A percentile compares a stretch with the other conserved stretches of the same genome.
Conservation (phyloP, 2,797 vertebrate species). For the Pelochelys cantorii region DNA sequence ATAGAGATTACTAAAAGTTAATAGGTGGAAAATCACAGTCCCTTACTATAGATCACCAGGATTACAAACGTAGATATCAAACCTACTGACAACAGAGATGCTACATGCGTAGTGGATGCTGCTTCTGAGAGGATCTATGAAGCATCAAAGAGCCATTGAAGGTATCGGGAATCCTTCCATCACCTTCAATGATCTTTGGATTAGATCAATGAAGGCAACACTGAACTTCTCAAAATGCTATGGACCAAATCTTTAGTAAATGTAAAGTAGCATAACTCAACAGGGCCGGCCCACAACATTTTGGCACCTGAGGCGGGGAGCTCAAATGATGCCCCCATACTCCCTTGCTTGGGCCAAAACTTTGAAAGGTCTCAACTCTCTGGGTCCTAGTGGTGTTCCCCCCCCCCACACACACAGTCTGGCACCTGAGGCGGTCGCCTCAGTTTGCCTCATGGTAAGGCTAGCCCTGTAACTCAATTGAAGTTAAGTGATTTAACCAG, state of each 20-base stretch:
- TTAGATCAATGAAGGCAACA: not conserved
- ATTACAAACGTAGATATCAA: not conserved
- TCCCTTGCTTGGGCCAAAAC: too few relatives aligned
- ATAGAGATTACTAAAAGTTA: constrained; percentile 25
- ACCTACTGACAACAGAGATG: not conserved
- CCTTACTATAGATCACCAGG: not conserved
- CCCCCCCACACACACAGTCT: too few relatives aligned
- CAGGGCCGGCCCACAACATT: too few relatives aligned
- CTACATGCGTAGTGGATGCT: not conserved
- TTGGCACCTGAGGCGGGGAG: too few relatives aligned
- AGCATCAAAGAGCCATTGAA: not conserved
- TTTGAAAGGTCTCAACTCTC: too few relatives aligned
- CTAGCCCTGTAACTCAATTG: not conserved
- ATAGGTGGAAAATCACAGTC: not conserved
- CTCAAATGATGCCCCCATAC: too few relatives aligned
- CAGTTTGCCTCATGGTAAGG: too few relatives aligned
- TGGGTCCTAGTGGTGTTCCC: too few relatives aligned
- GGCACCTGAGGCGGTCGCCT: too few relatives aligned
- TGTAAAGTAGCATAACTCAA: not conserved
- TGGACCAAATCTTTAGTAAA: not conserved
- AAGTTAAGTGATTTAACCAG: not conserved
- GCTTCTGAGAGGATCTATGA: not conserved
- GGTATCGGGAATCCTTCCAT: not conserved
- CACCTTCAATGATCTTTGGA: not conserved
- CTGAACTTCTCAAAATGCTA: not conserved